Percentiles rank a stretch among this genome's conserved stretches.
phyloP scores from a whole-genome alignment of 2,113 vertebrate species.

The Conger conger region DNA sequence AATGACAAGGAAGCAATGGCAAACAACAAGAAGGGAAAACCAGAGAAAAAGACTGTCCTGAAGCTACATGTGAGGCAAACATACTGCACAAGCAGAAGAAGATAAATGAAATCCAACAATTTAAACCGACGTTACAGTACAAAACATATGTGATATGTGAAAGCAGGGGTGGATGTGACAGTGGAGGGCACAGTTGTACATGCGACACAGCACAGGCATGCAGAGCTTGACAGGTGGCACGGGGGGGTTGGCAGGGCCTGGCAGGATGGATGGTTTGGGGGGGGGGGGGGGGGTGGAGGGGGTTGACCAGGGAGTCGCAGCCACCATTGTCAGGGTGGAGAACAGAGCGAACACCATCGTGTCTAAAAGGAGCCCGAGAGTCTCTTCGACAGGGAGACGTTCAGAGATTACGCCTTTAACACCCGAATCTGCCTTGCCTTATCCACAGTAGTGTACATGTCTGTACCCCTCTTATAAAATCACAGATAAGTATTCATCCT shows the following conservation, averaged over 20 bases:
- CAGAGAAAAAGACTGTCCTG: too few relatives aligned
- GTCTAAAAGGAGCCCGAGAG: background rate
- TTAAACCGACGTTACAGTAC: too few relatives aligned
- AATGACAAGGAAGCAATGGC: conserved; percentile 95
- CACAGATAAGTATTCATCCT: background rate
- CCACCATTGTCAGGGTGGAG: conserved; percentile 60
- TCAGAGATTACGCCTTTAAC: background rate
- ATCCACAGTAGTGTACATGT: too few relatives aligned
- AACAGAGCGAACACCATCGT: background rate
- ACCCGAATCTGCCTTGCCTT: background rate
- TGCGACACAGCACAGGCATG: conserved; percentile 75
- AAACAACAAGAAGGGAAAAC: conserved; percentile 49
- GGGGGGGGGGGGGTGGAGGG: conserved; percentile 47
- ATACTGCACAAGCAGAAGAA: too few relatives aligned
- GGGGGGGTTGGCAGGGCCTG: conserved; percentile 21
- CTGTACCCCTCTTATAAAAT: background rate
- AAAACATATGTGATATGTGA: too few relatives aligned
- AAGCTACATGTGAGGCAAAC: too few relatives aligned
- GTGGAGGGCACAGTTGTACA: conserved; percentile 36
- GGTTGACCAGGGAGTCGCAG: conserved; percentile 56
- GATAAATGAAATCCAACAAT: too few relatives aligned
- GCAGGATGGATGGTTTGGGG: conserved; percentile 45
- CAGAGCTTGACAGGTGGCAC: conserved; percentile 72
- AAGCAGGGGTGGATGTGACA: background rate
- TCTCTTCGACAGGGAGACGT: background rate